Conservation (phyloP, 2,888 invertebrate species). For the Monochamus alternatus region DNA sequence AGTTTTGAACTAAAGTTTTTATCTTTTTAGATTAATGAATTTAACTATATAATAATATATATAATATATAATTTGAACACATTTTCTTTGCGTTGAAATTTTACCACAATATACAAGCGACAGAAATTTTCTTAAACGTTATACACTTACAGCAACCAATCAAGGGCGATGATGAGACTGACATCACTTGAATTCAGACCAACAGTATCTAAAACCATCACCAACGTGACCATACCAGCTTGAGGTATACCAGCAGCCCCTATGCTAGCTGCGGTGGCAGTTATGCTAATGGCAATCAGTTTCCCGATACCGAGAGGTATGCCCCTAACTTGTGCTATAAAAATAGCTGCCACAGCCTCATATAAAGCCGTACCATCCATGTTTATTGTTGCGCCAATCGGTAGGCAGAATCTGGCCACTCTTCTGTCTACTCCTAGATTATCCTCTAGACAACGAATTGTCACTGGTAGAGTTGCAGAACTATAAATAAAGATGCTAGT, state of each 20-base stretch:
- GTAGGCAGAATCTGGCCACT: conserved; percentile 95
- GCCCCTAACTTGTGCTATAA: conserved; percentile 92
- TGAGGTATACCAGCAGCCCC: conserved; percentile 87
- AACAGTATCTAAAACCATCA: conserved; percentile 28
- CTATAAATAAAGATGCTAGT: conserved; percentile 70
- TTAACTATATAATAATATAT: no score
- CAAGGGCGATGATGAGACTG: conserved; percentile 18
- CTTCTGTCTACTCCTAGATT: conserved; percentile 92
- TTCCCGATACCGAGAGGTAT: conserved; percentile 77
- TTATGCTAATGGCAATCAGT: conserved; percentile 83
- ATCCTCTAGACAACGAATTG: conserved; percentile 75
- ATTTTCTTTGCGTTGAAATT: no score
- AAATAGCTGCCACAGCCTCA: conserved; percentile 98
- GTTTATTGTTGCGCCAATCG: conserved; percentile 98
- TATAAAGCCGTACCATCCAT: conserved; percentile 99
- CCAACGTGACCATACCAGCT: conserved; percentile 71
- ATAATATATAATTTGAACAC: no score
- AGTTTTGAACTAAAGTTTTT: no score
- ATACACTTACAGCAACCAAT: conserved; percentile 29
- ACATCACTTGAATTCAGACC: conserved; percentile 16
- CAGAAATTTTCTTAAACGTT: no score
- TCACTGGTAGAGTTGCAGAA: conserved; percentile 96
- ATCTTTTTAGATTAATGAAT: no score
- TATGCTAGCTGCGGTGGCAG: conserved; percentile 84
- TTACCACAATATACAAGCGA: no score